A percentile compares a stretch with the other conserved stretches of the same genome.
Conservation (phyloP, 1,140 invertebrate species). For the Octopus sinensis region DNA sequence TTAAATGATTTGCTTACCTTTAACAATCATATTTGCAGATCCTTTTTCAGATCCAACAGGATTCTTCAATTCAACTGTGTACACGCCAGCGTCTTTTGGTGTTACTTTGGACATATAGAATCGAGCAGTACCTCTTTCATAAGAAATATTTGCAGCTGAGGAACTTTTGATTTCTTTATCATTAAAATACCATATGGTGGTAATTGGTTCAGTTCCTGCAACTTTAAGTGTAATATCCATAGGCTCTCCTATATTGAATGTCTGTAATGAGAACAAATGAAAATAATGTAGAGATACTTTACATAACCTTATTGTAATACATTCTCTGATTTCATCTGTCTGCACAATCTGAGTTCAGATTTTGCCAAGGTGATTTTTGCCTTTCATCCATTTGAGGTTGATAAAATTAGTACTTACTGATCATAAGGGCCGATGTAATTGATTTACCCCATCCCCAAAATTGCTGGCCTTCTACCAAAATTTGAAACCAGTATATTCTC, state of each 20-base stretch:
- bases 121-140: slow-evolving; percentile 39
- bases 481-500: too few species aligned
- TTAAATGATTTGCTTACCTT: slow-evolving; percentile 35
- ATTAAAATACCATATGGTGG: slow-evolving; percentile 47
- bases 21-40: slow-evolving; percentile 48
- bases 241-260: slow-evolving; percentile 44
- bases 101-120: slow-evolving; percentile 83
- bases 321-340: too few species aligned
- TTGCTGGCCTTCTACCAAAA: too few species aligned
- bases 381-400: too few species aligned
- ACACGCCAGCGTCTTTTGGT: slow-evolving; percentile 88
- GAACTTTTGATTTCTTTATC: slow-evolving; percentile 41
- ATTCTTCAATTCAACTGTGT: slow-evolving; percentile 86
- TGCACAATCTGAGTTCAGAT: too few species aligned
- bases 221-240: slow-evolving; percentile 51
- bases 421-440: too few species aligned
- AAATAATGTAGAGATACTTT: too few species aligned
- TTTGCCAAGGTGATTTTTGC: too few species aligned
- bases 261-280: slow-evolving; percentile 30
- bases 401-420: too few species aligned
- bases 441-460: too few species aligned
- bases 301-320: too few species aligned
- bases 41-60: slow-evolving; percentile 74
- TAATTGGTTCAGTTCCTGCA: slow-evolving; percentile 52
- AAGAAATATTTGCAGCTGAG: slow-evolving; percentile 36